Conservation (phyloP, 1,140 invertebrate genomes). For the Drosophila suzukii region DNA sequence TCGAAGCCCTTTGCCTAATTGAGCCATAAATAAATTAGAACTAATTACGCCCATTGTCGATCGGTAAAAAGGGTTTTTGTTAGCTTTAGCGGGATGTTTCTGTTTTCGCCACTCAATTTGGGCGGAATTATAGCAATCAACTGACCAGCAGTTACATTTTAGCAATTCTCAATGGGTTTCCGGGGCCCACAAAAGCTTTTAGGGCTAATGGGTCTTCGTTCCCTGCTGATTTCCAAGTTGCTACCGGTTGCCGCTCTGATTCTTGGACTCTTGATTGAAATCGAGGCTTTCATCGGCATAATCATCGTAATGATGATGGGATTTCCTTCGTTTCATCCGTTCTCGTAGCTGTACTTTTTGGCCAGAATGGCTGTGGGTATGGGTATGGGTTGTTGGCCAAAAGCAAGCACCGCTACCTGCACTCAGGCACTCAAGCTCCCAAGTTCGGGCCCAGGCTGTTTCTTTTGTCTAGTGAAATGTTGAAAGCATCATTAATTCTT, state of each 20-base stretch:
- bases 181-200: constrained; percentile 31
- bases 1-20: constrained; percentile 31
- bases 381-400: constrained; percentile 18
- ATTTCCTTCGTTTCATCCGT: constrained; percentile 33
- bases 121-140: constrained; percentile 38
- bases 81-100: constrained; percentile 10
- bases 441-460: constrained; percentile 22
- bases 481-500: constrained; percentile 78
- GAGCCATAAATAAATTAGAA: constrained; percentile 48
- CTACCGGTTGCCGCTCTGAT: constrained; percentile 40
- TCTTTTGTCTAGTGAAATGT: constrained; percentile 79
- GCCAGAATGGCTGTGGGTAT: neutral
- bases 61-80: constrained; percentile 15
- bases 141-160: constrained; percentile 14
- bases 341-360: constrained; percentile 73
- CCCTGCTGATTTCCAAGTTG: constrained; percentile 28
- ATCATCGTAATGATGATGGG: constrained; percentile 42
- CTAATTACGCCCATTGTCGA: constrained; percentile 41
- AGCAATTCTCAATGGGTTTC: constrained; percentile 28
- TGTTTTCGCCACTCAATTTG: constrained; percentile 26
- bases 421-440: constrained; percentile 37
- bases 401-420: constrained; percentile 58
- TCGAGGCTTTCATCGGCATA: constrained; percentile 42
- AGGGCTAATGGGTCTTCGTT: constrained; percentile 43
- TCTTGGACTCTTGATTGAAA: constrained; percentile 29